Evolutionary conservation across 2,888 invertebrate genomes (phyloP), one percentile per base, ranked within the genome.

Genomic region (Macaria liturata): DNA sequence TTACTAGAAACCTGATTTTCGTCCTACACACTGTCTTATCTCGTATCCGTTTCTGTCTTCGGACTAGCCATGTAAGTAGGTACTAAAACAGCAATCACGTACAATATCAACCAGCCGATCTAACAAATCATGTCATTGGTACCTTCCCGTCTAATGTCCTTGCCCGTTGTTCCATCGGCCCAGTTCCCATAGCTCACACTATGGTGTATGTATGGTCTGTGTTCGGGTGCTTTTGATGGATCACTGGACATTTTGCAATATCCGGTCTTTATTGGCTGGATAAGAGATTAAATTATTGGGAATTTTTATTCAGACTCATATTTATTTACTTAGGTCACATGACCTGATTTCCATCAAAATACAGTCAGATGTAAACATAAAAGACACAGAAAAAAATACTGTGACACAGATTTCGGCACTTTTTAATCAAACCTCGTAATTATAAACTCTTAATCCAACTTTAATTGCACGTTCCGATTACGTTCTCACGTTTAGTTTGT

Each of bases 101-200:
- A 37, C 34, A 37, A 37, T 37, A 37, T 7, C 34, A 37, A 6
- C 7, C 34, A 37, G 7, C 4, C 7, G 34, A 37, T 37, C 34
- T 6, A 37, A 37, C 34, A 37, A 37, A 42, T n/a, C 42, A 42
- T 42, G 42, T 42, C 42, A 42, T 51, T 42, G 39, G 9, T 51
- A 44, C 51, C 31, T 51, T 47, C 57, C 57, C 46, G 57, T 57
- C 57, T 45, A 57, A 57, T 60, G 65, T 62, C 65, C 67, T 65
- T 64, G 67, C 49, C 34, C 42, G 64, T 64, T 64, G 62, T 62
- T 40, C 53, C 51, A 59, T 55, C 56, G 71, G 59, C 70, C 72
- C 61, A 66, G 69, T 73, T 73, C 72, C 64, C 72, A 73, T 20
- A 57, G 62, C 52, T 45, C 48, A 57, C 53, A 48, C 56, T 63